Evolutionary conservation across 2,113 vertebrate genomes (phyloP), one percentile per base, ranked within the genome.

Genomic region (Pungitius pungitius): DNA sequence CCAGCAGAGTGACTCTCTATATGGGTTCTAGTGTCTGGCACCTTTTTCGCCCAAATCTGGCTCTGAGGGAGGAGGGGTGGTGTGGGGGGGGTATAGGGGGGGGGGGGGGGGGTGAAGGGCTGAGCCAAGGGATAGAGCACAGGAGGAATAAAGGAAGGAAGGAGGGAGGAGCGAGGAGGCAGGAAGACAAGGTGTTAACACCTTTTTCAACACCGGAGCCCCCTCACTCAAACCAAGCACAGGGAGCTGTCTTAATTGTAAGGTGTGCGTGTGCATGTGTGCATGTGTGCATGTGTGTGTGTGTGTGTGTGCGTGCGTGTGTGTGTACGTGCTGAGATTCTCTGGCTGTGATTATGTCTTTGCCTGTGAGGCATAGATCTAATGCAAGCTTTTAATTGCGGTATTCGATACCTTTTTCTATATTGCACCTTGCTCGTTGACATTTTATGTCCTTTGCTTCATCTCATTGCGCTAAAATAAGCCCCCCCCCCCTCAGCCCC

Each of bases 21-120:
- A 86, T 77, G 82, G 59, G 56, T 88, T 63, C 1, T 71, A 84
- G 81, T 71, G 93, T 94, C 93, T 94, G 86, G 89, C 93, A 94
- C 93, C 91, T 93, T 90, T 82, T 81, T 77, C 11, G 85, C 88
- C 89, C 84, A 85, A 89, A 87, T 87, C 89, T 71, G 83, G 78
- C 78, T 85, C 73, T 18, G 4, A 79, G 61, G 54, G 33, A 35
- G 33, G 33, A 35, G 33, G 33, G 33, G 33, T 7, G 33, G 33
- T 7, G 33, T 3, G 33, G n/a, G 5, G 3, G 11, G 10, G 39
- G 39, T 1, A 12, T 11, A 14, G 40, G 40, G 4, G 14, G 5
- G 13, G 10, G n/a, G 49, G 11, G 4, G 49, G n/a, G 47, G 80
- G 47, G 70, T 7, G 6, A 35, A 35, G 70, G 75, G 78, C 61